Conservation (phyloP, 2,797 vertebrate genomes). For the Eulemur rubriventer region DNA sequence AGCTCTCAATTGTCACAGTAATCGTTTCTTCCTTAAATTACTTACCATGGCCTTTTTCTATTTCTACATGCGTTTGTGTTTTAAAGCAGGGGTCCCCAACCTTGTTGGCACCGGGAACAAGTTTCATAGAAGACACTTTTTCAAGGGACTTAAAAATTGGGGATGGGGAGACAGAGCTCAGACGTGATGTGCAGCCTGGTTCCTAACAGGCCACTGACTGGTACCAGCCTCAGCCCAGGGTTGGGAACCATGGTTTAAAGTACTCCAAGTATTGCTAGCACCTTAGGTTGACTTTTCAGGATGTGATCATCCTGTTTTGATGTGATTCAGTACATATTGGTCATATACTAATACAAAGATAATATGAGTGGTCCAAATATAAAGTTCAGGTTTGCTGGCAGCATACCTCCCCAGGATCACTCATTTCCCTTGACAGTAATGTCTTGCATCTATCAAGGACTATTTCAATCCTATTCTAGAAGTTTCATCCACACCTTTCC, state of each 20-base stretch:
- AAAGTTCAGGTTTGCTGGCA: not conserved
- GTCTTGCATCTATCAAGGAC: not conserved
- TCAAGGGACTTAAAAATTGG: too few relatives aligned
- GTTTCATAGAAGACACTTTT: too few relatives aligned
- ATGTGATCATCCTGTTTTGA: not conserved
- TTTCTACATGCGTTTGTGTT: not conserved
- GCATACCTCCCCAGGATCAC: not conserved
- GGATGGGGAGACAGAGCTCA: too few relatives aligned
- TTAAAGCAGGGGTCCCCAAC: not conserved
- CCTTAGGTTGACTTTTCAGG: not conserved
- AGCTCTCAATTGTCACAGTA: not conserved
- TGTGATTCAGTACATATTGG: not conserved
- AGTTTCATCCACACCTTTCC: not conserved
- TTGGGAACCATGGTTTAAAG: too few relatives aligned
- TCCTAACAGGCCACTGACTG: too few relatives aligned
- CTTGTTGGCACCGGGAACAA: too few relatives aligned
- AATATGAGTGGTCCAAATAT: not conserved
- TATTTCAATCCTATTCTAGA: not conserved
- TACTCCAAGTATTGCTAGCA: not conserved
- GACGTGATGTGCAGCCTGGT: too few relatives aligned
- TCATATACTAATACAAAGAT: not conserved
- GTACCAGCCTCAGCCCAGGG: too few relatives aligned
- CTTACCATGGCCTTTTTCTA: not conserved
- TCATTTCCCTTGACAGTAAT: not conserved
- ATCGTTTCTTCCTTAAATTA: not conserved